Evolutionary conservation across 2,888 invertebrate genomes (phyloP).

Genomic region (Drosophila prolongata): DNA sequence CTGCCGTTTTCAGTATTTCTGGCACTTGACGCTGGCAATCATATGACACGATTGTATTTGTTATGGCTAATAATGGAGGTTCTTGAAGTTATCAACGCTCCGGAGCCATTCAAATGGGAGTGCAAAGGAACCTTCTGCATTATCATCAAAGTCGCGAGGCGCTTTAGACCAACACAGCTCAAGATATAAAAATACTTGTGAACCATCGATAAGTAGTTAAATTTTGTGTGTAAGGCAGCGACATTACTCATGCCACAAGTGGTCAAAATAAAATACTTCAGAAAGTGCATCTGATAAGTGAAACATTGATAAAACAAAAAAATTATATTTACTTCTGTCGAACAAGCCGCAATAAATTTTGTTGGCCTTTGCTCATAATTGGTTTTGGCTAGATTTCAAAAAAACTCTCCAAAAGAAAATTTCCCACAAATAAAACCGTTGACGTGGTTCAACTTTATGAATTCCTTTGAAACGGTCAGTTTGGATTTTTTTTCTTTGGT

Average conservation of each 20-base stretch:
- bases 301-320: conserved; percentile 17
- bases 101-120: conserved; percentile 28
- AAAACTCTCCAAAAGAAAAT: neutral
- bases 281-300: conserved; percentile 44
- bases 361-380: neutral
- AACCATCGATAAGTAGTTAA: conserved; percentile 40
- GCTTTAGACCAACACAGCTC: conserved; percentile 25
- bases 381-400: neutral
- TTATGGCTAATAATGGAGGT: conserved; percentile 32
- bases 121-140: conserved; percentile 24
- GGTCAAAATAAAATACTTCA: conserved; percentile 44
- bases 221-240: conserved; percentile 30
- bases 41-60: conserved; percentile 50
- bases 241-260: conserved; percentile 62
- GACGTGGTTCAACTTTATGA: neutral
- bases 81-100: conserved; percentile 38
- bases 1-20: conserved; percentile 25
- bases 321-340: conserved; percentile 9
- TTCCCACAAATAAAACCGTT: neutral
- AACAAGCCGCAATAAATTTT: neutral
- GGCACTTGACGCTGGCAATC: conserved; percentile 32
- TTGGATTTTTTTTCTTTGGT: neutral
- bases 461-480: neutral
- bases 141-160: conserved; percentile 41
- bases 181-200: conserved; percentile 36